A percentile compares a stretch with the other conserved stretches of the same genome.
Evolutionary conservation across 2,113 vertebrate genomes (phyloP).

Genomic region (Anhinga anhinga): DNA sequence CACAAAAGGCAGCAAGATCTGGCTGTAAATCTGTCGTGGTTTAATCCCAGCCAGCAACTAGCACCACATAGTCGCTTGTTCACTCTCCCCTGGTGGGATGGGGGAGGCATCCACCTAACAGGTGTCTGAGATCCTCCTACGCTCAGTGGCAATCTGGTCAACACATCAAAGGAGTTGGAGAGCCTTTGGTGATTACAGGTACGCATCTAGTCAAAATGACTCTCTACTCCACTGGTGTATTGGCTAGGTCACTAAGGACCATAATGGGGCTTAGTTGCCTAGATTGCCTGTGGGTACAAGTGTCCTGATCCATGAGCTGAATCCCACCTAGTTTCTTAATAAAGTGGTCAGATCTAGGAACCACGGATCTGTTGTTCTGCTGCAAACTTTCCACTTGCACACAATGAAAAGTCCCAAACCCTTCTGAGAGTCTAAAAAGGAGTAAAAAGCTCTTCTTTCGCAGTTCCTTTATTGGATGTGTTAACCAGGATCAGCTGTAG

Average conservation of each 20-base stretch:
- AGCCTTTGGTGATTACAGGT: background rate
- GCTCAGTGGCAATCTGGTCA: background rate
- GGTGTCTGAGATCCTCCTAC: background rate
- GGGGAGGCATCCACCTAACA: background rate
- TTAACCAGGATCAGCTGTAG: background rate
- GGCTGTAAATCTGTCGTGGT: background rate
- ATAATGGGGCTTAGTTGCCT: background rate
- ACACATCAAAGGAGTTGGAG: background rate
- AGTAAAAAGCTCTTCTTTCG: background rate
- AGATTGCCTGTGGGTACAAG: background rate
- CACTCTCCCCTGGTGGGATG: too few species aligned
- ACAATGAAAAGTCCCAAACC: background rate
- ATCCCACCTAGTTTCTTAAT: background rate
- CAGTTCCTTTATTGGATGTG: rapidly evolving
- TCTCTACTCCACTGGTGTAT: rapidly evolving
- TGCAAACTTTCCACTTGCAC: background rate
- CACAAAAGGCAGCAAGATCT: background rate
- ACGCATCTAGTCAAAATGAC: background rate
- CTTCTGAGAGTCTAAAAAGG: background rate
- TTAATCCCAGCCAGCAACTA: too few species aligned
- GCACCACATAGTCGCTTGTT: too few species aligned
- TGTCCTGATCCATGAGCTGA: background rate
- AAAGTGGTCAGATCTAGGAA: background rate
- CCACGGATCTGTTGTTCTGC: background rate
- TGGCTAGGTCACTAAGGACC: background rate